Evolutionary conservation across 2,888 invertebrate genomes (phyloP), one percentile per base, ranked within the genome.

Genomic region (Plebejus melissa): DNA sequence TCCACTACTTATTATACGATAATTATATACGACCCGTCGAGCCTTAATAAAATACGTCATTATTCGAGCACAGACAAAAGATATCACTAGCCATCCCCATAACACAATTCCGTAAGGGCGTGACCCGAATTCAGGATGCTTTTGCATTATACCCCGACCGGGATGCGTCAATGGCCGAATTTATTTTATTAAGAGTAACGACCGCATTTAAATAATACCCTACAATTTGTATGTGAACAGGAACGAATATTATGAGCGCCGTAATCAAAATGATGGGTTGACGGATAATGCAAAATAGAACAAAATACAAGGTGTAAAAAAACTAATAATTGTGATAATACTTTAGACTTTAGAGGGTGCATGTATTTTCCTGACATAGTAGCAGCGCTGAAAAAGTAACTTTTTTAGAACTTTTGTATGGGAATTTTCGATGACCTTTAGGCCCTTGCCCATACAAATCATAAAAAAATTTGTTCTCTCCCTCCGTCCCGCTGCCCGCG

Each of bases 61-160:
- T 32, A 54, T 72, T 46, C 16, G 54, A 72, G 54, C 54, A 41
- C 28, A 74, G 54, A 57, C 77, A 79, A 79, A 81, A 80, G 79
- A 81, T 79, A 77, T 77, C 76, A 77, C 77, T 74, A 79, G 78
- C 79, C 80, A 75, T 76, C 75, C 76, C 74, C 74, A 77, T 60
- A 57, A 74, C 75, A 78, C 78, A 82, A 82, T 82, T 79, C 81
- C 77, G 78, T 78, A 46, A 22, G 78, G 75, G 79, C 80, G 79
- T 80, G 81, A 81, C 79, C 75, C 76, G 84, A 82, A 82, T 83
- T 78, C 77, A 65, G 77, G 70, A 76, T 75, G 75, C 74, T 77
- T 74, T 69, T 74, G 78, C 79, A 79, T 82, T 83, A 82, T 82
- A 80, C 79, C 79, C 76, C 76, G 76, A 77, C n/a, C 41, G 70